phyloP scores from a whole-genome alignment of 2,888 invertebrate genomes.

The Neoscelio sp. region DNA sequence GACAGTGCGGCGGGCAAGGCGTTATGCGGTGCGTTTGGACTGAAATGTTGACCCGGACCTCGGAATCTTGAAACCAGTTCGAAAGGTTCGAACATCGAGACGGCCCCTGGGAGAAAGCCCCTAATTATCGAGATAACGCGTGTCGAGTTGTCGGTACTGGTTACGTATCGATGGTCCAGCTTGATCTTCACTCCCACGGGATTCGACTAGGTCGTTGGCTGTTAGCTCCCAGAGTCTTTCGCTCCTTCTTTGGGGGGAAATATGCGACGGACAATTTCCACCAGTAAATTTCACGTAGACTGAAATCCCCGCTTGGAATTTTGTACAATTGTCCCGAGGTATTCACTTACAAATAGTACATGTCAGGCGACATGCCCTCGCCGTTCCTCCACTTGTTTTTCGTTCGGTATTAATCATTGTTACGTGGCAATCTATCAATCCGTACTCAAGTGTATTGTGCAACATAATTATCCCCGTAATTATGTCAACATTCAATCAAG shows the following conservation, averaged over 20 bases:
- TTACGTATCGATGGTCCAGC: slow-evolving; percentile 72
- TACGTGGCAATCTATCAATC: slow-evolving; percentile 42
- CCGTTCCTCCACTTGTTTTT: slow-evolving; percentile 18
- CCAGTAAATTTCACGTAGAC: slow-evolving; percentile 46
- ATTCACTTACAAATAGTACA: slow-evolving; percentile 44
- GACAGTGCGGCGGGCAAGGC: slow-evolving; percentile 67
- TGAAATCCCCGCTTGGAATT: slow-evolving; percentile 19
- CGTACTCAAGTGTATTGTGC: slow-evolving; percentile 19
- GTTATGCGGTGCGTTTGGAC: slow-evolving; percentile 71
- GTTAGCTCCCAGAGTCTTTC: slow-evolving; percentile 41
- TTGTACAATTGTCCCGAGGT: slow-evolving; percentile 11
- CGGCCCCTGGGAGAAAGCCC: slow-evolving; percentile 71
- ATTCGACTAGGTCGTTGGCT: slow-evolving; percentile 56
- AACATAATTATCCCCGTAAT: slow-evolving; percentile 39
- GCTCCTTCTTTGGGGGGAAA: slow-evolving; percentile 61
- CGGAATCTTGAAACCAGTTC: slow-evolving; percentile 75
- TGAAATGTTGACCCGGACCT: slow-evolving; percentile 74
- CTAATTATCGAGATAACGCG: slow-evolving; percentile 78
- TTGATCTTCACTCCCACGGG: slow-evolving; percentile 71
- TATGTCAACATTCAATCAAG: slow-evolving; percentile 40
- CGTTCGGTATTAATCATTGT: slow-evolving; percentile 38
- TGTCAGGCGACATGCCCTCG: slow-evolving; percentile 33
- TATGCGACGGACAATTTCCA: slow-evolving; percentile 30
- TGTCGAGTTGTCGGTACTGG: slow-evolving; percentile 74
- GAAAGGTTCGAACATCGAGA: slow-evolving; percentile 72